Evolutionary conservation across 2,797 vertebrate genomes (phyloP), one percentile per base, ranked within the genome.

Genomic region (Cynodonichthys magdalenae): DNA sequence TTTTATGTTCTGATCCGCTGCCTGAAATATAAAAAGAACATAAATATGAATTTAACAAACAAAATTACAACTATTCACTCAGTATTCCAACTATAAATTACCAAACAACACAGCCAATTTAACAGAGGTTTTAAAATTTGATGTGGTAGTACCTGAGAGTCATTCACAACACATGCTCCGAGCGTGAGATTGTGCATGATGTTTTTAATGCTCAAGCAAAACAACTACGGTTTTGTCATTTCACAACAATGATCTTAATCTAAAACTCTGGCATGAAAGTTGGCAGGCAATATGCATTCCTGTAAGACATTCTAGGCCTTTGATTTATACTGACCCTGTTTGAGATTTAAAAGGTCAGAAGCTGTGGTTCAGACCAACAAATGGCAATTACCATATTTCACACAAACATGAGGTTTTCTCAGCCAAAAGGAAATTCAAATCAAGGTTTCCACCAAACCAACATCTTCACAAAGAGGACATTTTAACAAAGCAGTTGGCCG

Each of bases 301-400:
- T 46, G 62, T 49, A 59, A 72, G 63, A 74, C 74, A 17, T 74
- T 73, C 63, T 69, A 81, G 29, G 29, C 9, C 31, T 34, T 34
- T 85, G 67, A 75, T 91, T 90, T 82, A 90, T 63, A 34, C 65
- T 65, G 52, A 74, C 72, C 69, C 54, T 27, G 70, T 8, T 3
- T 76, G 75, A 68, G 79, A 63, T 71, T 69, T 68, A 72, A 64
- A 69, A 75, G 79, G 83, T 82, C 84, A 88, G 63, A 63, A 64
- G 59, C 71, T 87, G 60, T 71, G 81, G 76, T 53, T 75, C 73
- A 76, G 75, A 79, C 78, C 81, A 79, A 86, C 90, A 92, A 92
- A 91, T 90, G 89, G 88, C 69, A 75, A 90, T 88, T 87, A 87
- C 75, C 85, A 88, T 88, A 89, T 79, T 88, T 90, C 81, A 89